Percentiles rank a stretch among this genome's conserved stretches.
Conservation (phyloP, 1,140 invertebrate genomes). For the Cydia pomonella region DNA sequence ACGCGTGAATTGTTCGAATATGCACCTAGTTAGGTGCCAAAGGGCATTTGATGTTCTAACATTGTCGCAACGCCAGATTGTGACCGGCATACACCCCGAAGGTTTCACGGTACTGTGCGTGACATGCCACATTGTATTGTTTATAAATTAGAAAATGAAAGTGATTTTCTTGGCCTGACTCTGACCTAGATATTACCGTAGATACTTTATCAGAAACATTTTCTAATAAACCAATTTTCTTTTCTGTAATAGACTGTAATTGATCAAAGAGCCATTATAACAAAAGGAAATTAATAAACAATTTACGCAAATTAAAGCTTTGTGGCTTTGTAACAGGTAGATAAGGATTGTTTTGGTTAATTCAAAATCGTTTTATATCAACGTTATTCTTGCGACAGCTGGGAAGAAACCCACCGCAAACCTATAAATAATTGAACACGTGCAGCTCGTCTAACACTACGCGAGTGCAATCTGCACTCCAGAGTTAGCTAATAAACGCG, state of each 20-base stretch:
- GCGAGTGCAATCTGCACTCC: conserved; percentile 27
- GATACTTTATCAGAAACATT: conserved; percentile 12
- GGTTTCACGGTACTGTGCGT: conserved; percentile 14
- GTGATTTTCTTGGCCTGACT: conserved; percentile 16
- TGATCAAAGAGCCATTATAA: conserved; percentile 21
- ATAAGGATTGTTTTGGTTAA: conserved; percentile 8
- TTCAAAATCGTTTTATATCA: conserved; percentile 8
- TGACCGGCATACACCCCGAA: conserved; percentile 20
- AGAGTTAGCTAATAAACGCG: background rate
- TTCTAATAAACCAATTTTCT: conserved; percentile 11
- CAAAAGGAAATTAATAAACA: conserved; percentile 23
- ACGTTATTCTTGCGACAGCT: background rate
- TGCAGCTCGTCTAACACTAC: background rate
- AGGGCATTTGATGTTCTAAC: conserved; percentile 31
- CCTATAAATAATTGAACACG: conserved; percentile 35
- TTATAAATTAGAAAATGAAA: conserved; percentile 27
- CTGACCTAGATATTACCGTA: conserved; percentile 4
- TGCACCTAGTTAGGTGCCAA: conserved; percentile 26
- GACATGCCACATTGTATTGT: conserved; percentile 22
- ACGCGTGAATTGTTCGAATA: background rate
- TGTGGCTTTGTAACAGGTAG: background rate
- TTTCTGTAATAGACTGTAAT: conserved; percentile 12
- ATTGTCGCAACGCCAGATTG: conserved; percentile 1
- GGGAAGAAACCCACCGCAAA: conserved; percentile 18
- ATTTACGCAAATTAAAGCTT: conserved; percentile 31